Evolutionary conservation across 1,140 invertebrate species (phyloP), one percentile per base, ranked within the genome.

Genomic region (Drosophila pandora): DNA sequence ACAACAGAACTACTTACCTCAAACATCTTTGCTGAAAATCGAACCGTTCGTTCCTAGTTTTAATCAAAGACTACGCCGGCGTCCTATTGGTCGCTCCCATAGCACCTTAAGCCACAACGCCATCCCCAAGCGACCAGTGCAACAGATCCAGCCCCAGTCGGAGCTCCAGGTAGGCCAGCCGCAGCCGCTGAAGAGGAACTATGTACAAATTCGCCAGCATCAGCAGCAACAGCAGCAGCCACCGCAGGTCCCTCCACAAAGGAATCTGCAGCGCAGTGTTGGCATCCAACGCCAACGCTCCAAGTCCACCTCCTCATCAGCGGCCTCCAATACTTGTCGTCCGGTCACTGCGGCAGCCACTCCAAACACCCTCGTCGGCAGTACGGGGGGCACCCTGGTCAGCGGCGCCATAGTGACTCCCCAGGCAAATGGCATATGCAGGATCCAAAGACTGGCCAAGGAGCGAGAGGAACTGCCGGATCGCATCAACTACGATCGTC

Each of bases 401-500:
- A 87, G 82, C 23, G 82, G 92, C 53, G 87, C 81, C 4, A 76
- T 91, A 50, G 90, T 91, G 0, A 90, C 80, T 2, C 78, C 80
- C 2, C 90, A 91, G 21, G 79, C 90, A 2, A 91, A 91, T 65
- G 90, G 90, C 55, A 93, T 93, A 78, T 91, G 55, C 75, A 92
- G 95, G 87, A 94, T 96, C 52, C 94, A 93, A 67, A 92, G 96
- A 67, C 93, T 94, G 64, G 91, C 93, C 79, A 93, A 94, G 75
- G 95, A 96, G 82, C 95, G 94, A 77, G 95, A 96, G 84, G 94
- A 94, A 90, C 93, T 95, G 91, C 95, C 96, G 9, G 96, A 97
- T 90, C 93, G 95, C 73, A 96, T 97, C 76, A 95, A 94, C 83
- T 93, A 96, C 9, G 96, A 97, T 90, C 94, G 95, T 79, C 92